Percentiles rank a stretch among this genome's conserved stretches.
Conservation (phyloP, 2,113 vertebrate genomes). For the Thunnus maccoyii region DNA sequence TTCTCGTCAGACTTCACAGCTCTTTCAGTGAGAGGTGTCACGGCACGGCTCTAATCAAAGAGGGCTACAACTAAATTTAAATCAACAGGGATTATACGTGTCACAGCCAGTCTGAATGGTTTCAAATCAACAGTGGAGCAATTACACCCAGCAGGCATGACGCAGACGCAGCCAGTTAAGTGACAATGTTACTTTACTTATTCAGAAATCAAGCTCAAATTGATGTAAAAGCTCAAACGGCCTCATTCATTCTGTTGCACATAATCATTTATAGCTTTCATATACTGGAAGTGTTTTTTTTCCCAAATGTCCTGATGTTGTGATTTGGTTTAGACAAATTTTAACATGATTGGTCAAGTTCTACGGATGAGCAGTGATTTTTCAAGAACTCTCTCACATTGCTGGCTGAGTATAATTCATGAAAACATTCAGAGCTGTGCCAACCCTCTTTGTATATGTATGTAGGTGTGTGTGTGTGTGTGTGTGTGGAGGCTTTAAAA, state of each 20-base stretch:
- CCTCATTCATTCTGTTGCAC: not conserved
- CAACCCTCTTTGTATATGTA: not conserved
- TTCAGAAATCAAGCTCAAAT: conserved; percentile 41
- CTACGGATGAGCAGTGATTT: not conserved
- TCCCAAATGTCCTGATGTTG: not conserved
- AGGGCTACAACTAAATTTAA: conserved; percentile 45
- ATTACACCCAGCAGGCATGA: conserved; percentile 51
- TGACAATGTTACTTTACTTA: conserved; percentile 11
- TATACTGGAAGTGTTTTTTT: not conserved
- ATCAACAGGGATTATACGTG: conserved; percentile 57
- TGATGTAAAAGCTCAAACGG: not conserved
- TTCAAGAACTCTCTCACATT: not conserved
- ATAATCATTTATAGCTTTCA: conserved; percentile 5
- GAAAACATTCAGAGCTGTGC: conserved; percentile 14
- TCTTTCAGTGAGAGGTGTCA: conserved; percentile 24
- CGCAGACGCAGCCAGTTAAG: conserved; percentile 36
- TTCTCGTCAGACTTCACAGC: conserved; percentile 10
- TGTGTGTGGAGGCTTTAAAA: conserved; percentile 50
- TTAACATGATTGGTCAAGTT: not conserved
- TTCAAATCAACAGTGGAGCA: conserved; percentile 54
- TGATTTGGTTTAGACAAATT: not conserved
- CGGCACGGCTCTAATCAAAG: conserved; percentile 49
- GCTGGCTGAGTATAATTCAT: conserved; percentile 4
- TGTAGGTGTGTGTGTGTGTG: not conserved
- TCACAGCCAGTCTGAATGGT: conserved; percentile 55